Base-by-base conservation (phyloP, 2,888 invertebrate species). In the Ethmia dodecea region DNA sequence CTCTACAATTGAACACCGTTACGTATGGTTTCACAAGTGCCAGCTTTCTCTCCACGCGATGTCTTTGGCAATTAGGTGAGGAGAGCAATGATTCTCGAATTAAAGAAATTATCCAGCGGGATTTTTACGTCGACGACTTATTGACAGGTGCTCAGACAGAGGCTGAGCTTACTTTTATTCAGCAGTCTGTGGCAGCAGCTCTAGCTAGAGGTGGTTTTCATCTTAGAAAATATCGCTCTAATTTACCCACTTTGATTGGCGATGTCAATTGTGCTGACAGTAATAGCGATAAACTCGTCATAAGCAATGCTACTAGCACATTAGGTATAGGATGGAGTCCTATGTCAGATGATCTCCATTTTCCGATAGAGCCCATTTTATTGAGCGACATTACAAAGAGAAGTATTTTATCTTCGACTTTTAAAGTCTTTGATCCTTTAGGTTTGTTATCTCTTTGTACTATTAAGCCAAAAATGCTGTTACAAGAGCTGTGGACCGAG, bases 271-370 rank as follows among this genome's bases (percentile, higher is more conserved):
- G 1, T 13, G 4, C 12, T 13, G 5, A 5, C 5, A 1, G 27
- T 13, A 8, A 10, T n/a, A n/a, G n/a, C n/a, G n/a, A n/a, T 10
- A 13, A 20, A 4, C 20, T 31, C 1, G 13, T 27, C 2, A 27
- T 30, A 3, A 38, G 42, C 12, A 20, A 36, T 5, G 3, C 31
- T 3, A 37, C 43, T 1, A 37, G 28, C 11, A 38, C 40, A 3
- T 24, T 44, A 18, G 41, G 42, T 12, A 14, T 43, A 10, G 30
- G 34, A 3, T 44, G 44, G 46, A 20, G 24, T 12, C 40, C 42
- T 12, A 13, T 28, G 5, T 6, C 24, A 1, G 41, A 47, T 15
- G 13, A 13, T 3, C 25, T 43, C 2, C 26, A 37, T 10, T 41
- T 46, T 28, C 25, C 8, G 10, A 10, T 25, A 1, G 25, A 25